Percentiles rank a stretch among this genome's conserved stretches.
Conservation (phyloP, 1,140 invertebrate species). For the Goniozus legneri region DNA sequence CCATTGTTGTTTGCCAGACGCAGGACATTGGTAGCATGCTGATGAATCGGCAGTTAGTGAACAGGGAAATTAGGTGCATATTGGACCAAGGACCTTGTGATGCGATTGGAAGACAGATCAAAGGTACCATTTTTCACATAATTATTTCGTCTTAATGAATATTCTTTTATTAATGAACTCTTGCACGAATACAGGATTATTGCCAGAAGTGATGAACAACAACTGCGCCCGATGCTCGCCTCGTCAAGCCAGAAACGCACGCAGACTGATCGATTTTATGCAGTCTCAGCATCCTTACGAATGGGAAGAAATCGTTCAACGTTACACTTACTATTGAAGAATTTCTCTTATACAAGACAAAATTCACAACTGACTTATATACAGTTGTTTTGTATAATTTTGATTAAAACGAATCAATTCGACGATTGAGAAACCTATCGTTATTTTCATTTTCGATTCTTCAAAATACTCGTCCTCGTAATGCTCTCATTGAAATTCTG, state of each 20-base stretch:
- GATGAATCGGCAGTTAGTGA: slow-evolving; percentile 20
- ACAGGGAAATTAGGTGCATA: slow-evolving; percentile 34
- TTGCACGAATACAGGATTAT: slow-evolving; percentile 56
- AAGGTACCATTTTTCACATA: slow-evolving; percentile 23
- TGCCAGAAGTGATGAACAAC: slow-evolving; percentile 30
- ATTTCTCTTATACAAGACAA: too few species aligned
- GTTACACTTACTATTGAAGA: slow-evolving; percentile 1
- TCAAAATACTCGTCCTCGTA: too few species aligned
- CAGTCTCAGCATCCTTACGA: slow-evolving; percentile 21
- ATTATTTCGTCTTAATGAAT: too few species aligned
- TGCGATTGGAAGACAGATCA: slow-evolving; percentile 30
- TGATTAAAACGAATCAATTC: too few species aligned
- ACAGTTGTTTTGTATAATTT: too few species aligned
- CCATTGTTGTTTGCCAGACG: neutral
- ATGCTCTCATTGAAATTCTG: too few species aligned
- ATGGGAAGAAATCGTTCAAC: slow-evolving; percentile 22
- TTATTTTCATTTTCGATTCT: too few species aligned
- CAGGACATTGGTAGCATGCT: slow-evolving; percentile 17
- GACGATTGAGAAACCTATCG: too few species aligned
- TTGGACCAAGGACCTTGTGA: slow-evolving; percentile 30
- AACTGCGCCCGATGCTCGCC: slow-evolving; percentile 26
- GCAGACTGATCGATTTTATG: slow-evolving; percentile 26
- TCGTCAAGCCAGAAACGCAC: slow-evolving; percentile 19
- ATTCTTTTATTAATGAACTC: neutral
- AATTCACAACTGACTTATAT: too few species aligned